Percentiles rank a stretch among this genome's conserved stretches.
Conservation (phyloP, 2,888 invertebrate species). For the Scaptomyza cyrtandrae region DNA sequence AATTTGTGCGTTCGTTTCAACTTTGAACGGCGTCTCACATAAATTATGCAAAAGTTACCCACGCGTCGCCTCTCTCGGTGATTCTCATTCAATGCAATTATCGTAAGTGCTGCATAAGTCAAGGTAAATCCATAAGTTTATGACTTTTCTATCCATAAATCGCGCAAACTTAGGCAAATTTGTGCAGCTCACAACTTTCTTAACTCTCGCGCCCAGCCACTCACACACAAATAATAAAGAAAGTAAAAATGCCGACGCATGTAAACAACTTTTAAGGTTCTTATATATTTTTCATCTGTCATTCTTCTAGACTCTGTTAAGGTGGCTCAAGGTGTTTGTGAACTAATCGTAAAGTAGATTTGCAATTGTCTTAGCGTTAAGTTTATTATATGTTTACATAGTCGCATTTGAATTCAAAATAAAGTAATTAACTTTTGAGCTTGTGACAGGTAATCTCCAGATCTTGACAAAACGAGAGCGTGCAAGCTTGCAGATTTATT, state of each 20-base stretch:
- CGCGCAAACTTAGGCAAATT: slow-evolving; percentile 67
- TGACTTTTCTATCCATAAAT: slow-evolving; percentile 74
- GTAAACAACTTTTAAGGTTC: slow-evolving; percentile 50
- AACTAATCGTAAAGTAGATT: slow-evolving; percentile 11
- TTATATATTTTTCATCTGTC: slow-evolving; percentile 11
- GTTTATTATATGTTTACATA: not conserved
- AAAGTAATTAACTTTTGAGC: slow-evolving; percentile 1
- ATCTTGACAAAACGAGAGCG: not conserved
- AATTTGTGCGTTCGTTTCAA: slow-evolving; percentile 74
- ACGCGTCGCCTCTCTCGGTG: slow-evolving; percentile 27
- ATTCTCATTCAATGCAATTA: slow-evolving; percentile 71
- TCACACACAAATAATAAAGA: slow-evolving; percentile 9
- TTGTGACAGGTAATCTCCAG: not conserved
- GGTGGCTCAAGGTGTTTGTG: slow-evolving; percentile 2
- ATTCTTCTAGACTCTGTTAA: not conserved
- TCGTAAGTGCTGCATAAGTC: slow-evolving; percentile 77
- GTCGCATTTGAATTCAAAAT: not conserved
- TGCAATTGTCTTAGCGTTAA: slow-evolving; percentile 11
- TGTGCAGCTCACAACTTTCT: slow-evolving; percentile 50
- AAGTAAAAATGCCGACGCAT: slow-evolving; percentile 59
- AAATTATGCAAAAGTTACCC: slow-evolving; percentile 76
- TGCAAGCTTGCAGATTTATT: not conserved
- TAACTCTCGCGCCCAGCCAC: slow-evolving; percentile 18
- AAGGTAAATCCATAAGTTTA: slow-evolving; percentile 76
- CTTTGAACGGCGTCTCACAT: slow-evolving; percentile 69